Evolutionary conservation across 2,888 invertebrate genomes (phyloP).

Genomic region (Tipula confusa): DNA sequence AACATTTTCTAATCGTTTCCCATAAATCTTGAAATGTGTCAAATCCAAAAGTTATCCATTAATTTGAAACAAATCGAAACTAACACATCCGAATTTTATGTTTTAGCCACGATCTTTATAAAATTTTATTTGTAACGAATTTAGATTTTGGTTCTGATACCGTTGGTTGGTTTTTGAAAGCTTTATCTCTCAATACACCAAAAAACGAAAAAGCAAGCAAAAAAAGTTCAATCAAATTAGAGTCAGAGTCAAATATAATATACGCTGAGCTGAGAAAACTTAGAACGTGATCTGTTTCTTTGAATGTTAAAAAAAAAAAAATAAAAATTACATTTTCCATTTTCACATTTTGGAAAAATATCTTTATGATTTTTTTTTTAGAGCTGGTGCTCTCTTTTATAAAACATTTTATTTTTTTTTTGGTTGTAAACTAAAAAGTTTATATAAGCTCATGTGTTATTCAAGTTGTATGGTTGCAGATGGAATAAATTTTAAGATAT

Average conservation of each 20-base stretch:
- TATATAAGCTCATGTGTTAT: slow-evolving; percentile 29
- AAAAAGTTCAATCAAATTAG: slow-evolving; percentile 26
- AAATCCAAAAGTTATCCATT: background rate
- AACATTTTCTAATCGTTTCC: background rate
- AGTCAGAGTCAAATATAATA: slow-evolving; percentile 26
- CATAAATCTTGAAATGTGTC: background rate
- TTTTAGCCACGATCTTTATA: background rate
- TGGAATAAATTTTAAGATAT: slow-evolving; percentile 28
- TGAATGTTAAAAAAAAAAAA: no score
- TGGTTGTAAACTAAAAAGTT: background rate
- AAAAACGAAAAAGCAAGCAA: background rate
- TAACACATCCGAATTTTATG: background rate
- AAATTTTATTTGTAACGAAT: background rate
- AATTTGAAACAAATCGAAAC: background rate
- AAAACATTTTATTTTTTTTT: background rate
- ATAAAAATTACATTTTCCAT: background rate
- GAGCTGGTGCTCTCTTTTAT: background rate
- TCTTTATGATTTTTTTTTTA: slow-evolving; percentile 4
- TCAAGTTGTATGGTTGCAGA: slow-evolving; percentile 29
- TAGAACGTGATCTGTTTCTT: slow-evolving; percentile 26
- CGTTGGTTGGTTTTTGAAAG: background rate
- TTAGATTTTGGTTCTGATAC: background rate
- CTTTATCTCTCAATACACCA: background rate
- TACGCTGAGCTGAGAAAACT: background rate
- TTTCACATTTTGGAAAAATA: background rate